Conservation (phyloP, 2,797 vertebrate genomes). For the Mycteria americana region DNA sequence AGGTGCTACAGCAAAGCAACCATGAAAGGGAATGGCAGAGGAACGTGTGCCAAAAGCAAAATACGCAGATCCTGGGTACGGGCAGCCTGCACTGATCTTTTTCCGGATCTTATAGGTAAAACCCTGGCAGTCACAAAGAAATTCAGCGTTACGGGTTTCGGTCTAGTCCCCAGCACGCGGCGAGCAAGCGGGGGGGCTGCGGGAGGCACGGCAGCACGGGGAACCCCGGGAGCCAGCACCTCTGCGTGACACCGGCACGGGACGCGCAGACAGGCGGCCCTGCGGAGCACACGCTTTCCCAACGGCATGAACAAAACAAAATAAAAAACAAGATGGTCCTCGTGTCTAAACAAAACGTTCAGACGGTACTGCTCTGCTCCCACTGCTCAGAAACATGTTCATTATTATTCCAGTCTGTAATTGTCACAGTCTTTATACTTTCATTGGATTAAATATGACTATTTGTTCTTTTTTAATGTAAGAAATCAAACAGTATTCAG, state of each 20-base stretch:
- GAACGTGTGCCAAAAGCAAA: neutral
- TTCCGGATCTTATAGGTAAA: neutral
- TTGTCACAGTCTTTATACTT: neutral
- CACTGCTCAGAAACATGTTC: neutral
- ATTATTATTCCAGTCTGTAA: neutral
- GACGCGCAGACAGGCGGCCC: neutral
- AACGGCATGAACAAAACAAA: too few species aligned
- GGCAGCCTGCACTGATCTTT: neutral
- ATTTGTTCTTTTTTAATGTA: neutral
- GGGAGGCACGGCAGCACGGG: neutral
- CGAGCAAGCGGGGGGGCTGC: neutral
- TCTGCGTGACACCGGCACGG: neutral
- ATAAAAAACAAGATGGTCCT: neutral
- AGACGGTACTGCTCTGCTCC: neutral
- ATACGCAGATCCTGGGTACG: neutral
- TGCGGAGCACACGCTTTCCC: neutral
- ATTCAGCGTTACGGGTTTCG: accelerated
- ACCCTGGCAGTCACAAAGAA: neutral
- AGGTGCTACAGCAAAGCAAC: neutral
- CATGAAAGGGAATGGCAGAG: neutral
- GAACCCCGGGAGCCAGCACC: neutral
- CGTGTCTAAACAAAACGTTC: neutral
- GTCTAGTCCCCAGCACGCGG: accelerated
- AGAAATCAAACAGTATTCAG: neutral
- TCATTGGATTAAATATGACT: neutral